phyloP scores from a whole-genome alignment of 2,113 vertebrate genomes.

The Glaucomys volans region DNA sequence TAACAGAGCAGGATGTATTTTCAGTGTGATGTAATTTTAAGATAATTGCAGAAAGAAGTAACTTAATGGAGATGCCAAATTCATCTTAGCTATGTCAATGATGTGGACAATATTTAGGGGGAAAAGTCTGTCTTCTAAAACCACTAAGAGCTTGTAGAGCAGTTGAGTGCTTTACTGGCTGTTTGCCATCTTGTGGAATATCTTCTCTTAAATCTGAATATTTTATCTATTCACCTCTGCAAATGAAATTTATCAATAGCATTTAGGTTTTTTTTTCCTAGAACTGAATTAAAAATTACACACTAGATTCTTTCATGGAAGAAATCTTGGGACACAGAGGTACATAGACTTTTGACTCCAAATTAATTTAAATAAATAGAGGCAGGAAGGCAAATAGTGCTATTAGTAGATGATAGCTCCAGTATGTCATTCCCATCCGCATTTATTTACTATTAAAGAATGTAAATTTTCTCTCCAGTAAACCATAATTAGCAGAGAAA shows the following conservation, averaged over 20 bases:
- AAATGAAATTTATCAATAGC: background rate
- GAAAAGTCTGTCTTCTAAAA: background rate
- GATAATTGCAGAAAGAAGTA: slow-evolving; percentile 47
- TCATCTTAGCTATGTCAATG: background rate
- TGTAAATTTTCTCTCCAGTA: background rate
- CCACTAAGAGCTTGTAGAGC: background rate
- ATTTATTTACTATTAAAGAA: slow-evolving; percentile 46
- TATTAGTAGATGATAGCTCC: background rate
- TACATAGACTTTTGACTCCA: background rate
- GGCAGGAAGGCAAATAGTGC: background rate
- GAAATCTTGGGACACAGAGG: background rate
- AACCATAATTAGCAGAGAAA: background rate
- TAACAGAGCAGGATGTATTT: slow-evolving; percentile 35
- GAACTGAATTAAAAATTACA: slow-evolving; percentile 50
- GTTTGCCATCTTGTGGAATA: background rate
- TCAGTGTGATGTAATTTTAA: slow-evolving; percentile 43
- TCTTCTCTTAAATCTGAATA: slow-evolving; percentile 19
- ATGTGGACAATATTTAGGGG: background rate
- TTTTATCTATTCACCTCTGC: slow-evolving; percentile 41
- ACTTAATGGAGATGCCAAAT: background rate
- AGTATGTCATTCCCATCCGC: background rate
- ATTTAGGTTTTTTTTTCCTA: slow-evolving; percentile 8
- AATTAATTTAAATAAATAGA: background rate
- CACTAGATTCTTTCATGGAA: background rate
- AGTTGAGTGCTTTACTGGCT: slow-evolving; percentile 42